phyloP scores from a whole-genome alignment of 2,888 invertebrate species.

The Glyphotaelius pellucidus region DNA sequence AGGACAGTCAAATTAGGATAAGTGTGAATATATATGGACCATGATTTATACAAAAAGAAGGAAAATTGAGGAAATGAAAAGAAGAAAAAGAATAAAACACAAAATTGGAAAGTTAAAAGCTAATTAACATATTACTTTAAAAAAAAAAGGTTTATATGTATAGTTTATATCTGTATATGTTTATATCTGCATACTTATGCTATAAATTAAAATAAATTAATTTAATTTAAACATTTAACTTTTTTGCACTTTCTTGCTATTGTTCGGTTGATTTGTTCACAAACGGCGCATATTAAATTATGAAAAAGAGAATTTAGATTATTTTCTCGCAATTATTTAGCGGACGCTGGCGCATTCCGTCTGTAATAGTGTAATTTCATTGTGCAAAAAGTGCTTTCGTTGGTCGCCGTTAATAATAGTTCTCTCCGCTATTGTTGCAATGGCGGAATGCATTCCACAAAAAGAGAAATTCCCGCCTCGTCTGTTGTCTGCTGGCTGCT shows the following conservation, averaged over 20 bases:
- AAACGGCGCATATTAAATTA: neutral
- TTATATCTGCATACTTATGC: neutral
- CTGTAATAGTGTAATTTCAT: neutral
- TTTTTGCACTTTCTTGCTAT: neutral
- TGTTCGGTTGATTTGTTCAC: neutral
- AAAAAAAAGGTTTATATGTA: no score
- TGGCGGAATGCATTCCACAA: slow-evolving; percentile 21
- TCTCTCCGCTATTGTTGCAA: slow-evolving; percentile 9
- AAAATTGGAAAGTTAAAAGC: no score
- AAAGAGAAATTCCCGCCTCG: slow-evolving; percentile 50
- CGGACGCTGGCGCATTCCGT: neutral
- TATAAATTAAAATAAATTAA: neutral
- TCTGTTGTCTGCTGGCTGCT: neutral
- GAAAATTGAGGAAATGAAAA: no score
- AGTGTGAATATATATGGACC: no score
- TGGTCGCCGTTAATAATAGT: neutral
- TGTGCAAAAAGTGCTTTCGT: slow-evolving; percentile 29
- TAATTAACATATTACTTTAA: no score
- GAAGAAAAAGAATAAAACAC: no score
- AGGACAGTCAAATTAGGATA: no score
- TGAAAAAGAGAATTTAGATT: neutral
- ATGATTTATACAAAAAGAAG: no score
- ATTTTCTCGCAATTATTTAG: neutral
- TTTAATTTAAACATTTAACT: neutral
- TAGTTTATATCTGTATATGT: no score